Conservation (phyloP, 2,888 invertebrate species). For the Leuctra nigra region DNA sequence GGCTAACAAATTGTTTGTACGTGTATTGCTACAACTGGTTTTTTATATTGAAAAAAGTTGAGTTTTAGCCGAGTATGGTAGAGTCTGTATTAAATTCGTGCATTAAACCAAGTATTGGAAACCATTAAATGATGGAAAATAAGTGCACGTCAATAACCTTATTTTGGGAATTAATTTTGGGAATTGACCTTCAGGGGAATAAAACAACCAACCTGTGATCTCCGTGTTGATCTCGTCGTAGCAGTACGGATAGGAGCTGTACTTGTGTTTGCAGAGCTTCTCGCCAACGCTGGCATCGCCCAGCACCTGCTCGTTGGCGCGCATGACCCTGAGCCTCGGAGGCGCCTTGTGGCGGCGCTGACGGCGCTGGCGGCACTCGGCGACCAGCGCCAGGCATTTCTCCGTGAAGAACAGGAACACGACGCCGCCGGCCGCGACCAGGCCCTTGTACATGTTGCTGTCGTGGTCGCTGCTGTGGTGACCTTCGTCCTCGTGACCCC, state of each 20-base stretch:
- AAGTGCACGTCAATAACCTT: no score
- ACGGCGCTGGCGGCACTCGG: constrained; percentile 71
- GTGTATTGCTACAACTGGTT: no score
- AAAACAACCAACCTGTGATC: constrained; percentile 11
- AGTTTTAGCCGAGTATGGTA: no score
- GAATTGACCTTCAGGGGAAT: no score
- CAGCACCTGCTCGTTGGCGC: constrained; percentile 51
- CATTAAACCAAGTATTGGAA: no score
- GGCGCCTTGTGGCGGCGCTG: constrained; percentile 61
- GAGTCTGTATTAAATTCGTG: no score
- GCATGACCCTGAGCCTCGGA: constrained; percentile 63
- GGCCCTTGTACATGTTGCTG: constrained; percentile 76
- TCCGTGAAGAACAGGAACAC: constrained; percentile 88
- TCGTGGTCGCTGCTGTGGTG: constrained; percentile 47
- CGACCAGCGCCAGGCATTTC: constrained; percentile 67
- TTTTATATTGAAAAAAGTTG: no score
- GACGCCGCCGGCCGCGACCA: constrained; percentile 74
- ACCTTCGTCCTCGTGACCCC: constrained; percentile 32
- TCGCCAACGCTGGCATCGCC: constrained; percentile 46
- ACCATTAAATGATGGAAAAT: no score
- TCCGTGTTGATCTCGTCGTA: constrained; percentile 67
- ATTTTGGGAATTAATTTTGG: no score
- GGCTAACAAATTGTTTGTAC: no score
- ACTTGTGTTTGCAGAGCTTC: constrained; percentile 79
- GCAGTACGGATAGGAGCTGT: constrained; percentile 83